Evolutionary conservation across 2,888 invertebrate species (phyloP).

Genomic region (Corythucha ciliata): DNA sequence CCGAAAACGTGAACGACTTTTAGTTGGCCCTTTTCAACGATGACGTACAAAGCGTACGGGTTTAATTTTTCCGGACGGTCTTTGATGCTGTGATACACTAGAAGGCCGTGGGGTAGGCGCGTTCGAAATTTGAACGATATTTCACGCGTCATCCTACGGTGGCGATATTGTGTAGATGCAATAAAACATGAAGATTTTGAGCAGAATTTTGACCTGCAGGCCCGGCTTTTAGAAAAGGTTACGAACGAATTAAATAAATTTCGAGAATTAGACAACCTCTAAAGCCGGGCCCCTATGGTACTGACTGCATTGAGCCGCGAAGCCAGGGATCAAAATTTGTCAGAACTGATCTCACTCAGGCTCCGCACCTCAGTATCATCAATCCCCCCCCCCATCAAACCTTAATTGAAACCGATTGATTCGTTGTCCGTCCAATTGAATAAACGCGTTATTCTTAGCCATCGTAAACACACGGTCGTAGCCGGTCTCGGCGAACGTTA

Average conservation of each 20-base stretch:
- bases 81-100: slow-evolving; percentile 85
- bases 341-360: too few species aligned
- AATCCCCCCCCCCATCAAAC: too few species aligned
- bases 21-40: slow-evolving; percentile 82
- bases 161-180: too few species aligned
- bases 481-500: slow-evolving; percentile 78
- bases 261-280: too few species aligned
- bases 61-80: slow-evolving; percentile 70
- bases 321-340: too few species aligned
- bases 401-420: slow-evolving; percentile 82
- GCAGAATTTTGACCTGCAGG: too few species aligned
- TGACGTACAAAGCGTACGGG: slow-evolving; percentile 82
- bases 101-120: slow-evolving; percentile 72
- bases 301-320: too few species aligned
- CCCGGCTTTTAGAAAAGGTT: too few species aligned
- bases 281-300: too few species aligned
- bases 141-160: slow-evolving; percentile 72
- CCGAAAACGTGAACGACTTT: slow-evolving; percentile 89
- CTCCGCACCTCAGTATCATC: too few species aligned
- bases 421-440: slow-evolving; percentile 81
- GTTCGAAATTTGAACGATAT: slow-evolving; percentile 84
- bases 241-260: too few species aligned
- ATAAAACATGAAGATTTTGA: too few species aligned
- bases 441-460: slow-evolving; percentile 80
- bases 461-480: slow-evolving; percentile 83